Evolutionary conservation across 1,140 invertebrate species (phyloP).

Genomic region (Paralvinella palmiformis): DNA sequence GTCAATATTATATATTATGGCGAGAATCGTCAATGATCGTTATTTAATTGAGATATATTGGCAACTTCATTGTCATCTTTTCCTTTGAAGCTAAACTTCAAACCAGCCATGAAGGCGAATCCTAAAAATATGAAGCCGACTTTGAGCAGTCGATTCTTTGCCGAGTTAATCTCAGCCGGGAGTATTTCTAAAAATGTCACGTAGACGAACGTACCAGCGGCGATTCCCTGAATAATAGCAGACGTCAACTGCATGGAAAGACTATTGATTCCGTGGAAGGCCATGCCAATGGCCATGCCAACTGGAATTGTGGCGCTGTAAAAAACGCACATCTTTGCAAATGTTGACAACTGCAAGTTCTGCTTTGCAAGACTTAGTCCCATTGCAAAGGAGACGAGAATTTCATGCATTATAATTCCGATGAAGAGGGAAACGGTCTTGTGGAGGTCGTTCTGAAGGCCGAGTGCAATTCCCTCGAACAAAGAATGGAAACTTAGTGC

Average conservation of each 20-base stretch:
- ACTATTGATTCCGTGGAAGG: constrained; percentile 21
- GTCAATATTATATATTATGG: too few species aligned
- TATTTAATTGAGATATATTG: too few species aligned
- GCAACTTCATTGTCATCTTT: too few species aligned
- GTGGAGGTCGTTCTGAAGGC: constrained; percentile 35
- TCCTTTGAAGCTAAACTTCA: constrained; percentile 3
- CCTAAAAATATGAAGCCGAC: constrained; percentile 34
- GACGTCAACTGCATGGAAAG: constrained; percentile 28
- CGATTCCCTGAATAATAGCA: constrained; percentile 42
- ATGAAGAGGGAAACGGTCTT: constrained; percentile 43
- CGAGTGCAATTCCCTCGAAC: constrained; percentile 51
- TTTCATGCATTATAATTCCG: constrained; percentile 48
- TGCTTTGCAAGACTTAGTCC: constrained; percentile 45
- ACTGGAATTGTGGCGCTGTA: constrained; percentile 44
- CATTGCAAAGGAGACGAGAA: constrained; percentile 48
- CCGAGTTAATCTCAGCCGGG: constrained; percentile 38
- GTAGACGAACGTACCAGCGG: constrained; percentile 17
- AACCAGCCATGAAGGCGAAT: constrained; percentile 21
- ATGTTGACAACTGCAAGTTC: constrained; percentile 25
- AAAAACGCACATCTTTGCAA: constrained; percentile 36
- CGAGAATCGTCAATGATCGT: too few species aligned
- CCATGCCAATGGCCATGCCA: constrained; percentile 46
- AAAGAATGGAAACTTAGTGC: constrained; percentile 49
- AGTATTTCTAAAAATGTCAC: constrained; percentile 20
- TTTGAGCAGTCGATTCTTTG: constrained; percentile 28